These are phyloP conservation scores for Anodontia alba DNA, from an alignment of 2,888 invertebrate genomes.

Conservation along the genomic window DNA sequence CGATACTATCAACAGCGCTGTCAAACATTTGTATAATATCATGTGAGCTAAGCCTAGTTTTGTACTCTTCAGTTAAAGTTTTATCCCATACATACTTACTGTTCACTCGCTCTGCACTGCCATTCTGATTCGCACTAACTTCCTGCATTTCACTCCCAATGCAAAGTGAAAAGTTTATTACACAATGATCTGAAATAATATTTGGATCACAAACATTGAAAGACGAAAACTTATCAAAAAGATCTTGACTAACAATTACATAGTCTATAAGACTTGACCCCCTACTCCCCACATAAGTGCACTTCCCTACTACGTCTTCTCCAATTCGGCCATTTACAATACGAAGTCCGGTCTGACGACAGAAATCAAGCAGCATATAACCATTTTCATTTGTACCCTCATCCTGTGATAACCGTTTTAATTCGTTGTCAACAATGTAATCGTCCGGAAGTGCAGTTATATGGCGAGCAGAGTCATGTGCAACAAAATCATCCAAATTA, in stretches of 20 bases:
- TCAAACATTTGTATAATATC: neutral
- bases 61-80: neutral
- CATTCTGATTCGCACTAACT: neutral
- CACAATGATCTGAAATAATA: neutral
- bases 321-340: neutral
- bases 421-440: neutral
- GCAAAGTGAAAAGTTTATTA: neutral
- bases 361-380: neutral
- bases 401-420: neutral
- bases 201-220: neutral
- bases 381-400: neutral
- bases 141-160: neutral
- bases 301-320: neutral
- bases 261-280: neutral
- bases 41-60: neutral
- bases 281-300: neutral
- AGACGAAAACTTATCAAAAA: neutral
- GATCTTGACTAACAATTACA: neutral
- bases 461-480: neutral
- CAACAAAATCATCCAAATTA: neutral
- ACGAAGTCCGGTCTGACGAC: neutral
- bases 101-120: neutral
- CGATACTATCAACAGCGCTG: no score
- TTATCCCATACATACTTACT: neutral
- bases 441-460: neutral